Base-by-base conservation (phyloP, 2,888 invertebrate genomes). In the Xestobium rufovillosum region DNA sequence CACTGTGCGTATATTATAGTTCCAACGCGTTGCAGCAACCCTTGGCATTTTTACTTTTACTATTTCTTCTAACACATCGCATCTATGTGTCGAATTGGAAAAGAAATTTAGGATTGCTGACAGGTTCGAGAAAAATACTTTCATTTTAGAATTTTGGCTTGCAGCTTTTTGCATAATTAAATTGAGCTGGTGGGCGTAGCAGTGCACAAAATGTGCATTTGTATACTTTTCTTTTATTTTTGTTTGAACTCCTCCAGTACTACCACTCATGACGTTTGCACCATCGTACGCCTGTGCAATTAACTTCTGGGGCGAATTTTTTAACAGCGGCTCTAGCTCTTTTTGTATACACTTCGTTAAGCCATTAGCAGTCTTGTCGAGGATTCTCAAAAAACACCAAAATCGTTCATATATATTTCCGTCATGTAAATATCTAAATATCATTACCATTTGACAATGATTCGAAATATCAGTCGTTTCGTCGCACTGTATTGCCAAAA, bases 201-300 rank as follows among this genome's bases (percentile, higher is more conserved):
- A 48, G 34, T 50, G 44, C 2, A 42, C 26, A 13, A 38, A 47
- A 34, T 36, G 14, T 1, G 45, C 46, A 26, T 25, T n/a, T 12
- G 12, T 11, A 33, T 38, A 47, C 23, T 11, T 15, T 26, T 41
- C 16, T 37, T 44, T 43, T 11, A 49, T 28, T 19, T 8, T 35
- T 1, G 39, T 34, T 40, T 55, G 52, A 3, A 54, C 48, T 14
- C 53, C 51, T 11, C 28, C 34, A 4, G 26, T 31, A 19, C 27
- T 38, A 10, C 48, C 51, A 29, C 42, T 49, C 50, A 56, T 45
- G 11, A 45, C 44, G n/a, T 42, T 25, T 26, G 53, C 52, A 27
- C n/a, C n/a, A n/a, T n/a, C n/a, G n/a, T n/a, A n/a, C n/a, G n/a
- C n/a, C n/a, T n/a, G n/a, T n/a, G n/a, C 53, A 50, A 41, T 56